phyloP scores from a whole-genome alignment of 2,113 vertebrate species.

The Sturnira hondurensis region DNA sequence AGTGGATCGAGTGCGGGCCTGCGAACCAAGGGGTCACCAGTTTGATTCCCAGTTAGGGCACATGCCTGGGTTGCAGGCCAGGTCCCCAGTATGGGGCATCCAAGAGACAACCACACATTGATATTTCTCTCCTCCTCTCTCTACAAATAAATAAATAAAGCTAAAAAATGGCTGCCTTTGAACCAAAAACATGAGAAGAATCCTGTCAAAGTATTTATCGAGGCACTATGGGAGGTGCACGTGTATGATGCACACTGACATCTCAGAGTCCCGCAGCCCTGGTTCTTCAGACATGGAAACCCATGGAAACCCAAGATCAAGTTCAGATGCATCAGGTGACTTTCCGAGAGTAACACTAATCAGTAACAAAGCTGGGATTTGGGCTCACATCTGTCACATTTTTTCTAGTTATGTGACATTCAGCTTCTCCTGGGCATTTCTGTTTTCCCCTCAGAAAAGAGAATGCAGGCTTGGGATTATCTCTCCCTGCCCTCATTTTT shows the following conservation, averaged over 20 bases:
- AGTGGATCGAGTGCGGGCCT: too few relatives aligned
- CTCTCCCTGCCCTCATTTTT: background rate
- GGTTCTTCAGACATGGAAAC: background rate
- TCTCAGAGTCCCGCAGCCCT: accelerated
- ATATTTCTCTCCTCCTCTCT: too few relatives aligned
- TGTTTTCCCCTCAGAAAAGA: background rate
- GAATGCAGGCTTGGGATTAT: background rate
- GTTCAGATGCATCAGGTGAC: background rate
- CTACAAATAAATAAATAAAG: too few relatives aligned
- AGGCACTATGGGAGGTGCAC: background rate
- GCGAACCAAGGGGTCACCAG: too few relatives aligned
- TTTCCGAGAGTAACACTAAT: background rate
- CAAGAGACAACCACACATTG: too few relatives aligned
- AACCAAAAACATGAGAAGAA: background rate
- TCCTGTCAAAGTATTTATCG: background rate
- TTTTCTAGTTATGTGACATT: background rate
- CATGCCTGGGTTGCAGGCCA: too few relatives aligned
- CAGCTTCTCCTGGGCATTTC: background rate
- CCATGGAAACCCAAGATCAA: background rate
- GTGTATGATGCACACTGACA: accelerated
- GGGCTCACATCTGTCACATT: background rate
- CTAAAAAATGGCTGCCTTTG: background rate
- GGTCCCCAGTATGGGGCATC: too few relatives aligned
- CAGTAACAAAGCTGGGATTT: background rate
- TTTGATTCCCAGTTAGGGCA: too few relatives aligned